phyloP scores from a whole-genome alignment of 1,140 invertebrate genomes.

The Notospermus geniculatus region DNA sequence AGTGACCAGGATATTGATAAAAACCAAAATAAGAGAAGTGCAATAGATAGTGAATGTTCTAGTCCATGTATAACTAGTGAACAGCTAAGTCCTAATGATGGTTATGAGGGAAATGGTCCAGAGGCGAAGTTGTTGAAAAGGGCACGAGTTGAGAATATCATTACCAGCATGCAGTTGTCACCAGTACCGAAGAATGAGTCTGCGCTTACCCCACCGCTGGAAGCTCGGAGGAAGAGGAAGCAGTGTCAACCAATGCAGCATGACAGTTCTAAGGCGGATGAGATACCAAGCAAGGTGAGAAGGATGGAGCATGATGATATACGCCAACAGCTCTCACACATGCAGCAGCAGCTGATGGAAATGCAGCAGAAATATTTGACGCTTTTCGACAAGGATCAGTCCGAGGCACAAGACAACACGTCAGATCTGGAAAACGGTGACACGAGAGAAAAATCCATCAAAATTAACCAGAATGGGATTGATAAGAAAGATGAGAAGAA shows the following conservation, averaged over 20 bases:
- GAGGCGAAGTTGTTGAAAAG: constrained; percentile 72
- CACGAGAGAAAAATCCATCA: background rate
- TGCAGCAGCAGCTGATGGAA: constrained; percentile 83
- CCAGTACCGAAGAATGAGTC: constrained; percentile 52
- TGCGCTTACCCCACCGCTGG: constrained; percentile 22
- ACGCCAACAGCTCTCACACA: constrained; percentile 77
- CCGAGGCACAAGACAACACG: background rate
- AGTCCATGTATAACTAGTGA: background rate
- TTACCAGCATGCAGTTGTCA: constrained; percentile 84
- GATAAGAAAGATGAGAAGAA: constrained; percentile 3
- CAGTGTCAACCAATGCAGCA: constrained; percentile 95
- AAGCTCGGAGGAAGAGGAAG: constrained; percentile 90
- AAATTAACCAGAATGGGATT: background rate
- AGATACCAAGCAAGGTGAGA: constrained; percentile 62
- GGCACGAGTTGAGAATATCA: constrained; percentile 90
- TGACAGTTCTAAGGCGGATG: constrained; percentile 58
- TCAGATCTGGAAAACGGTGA: background rate
- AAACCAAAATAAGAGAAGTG: constrained; percentile 5
- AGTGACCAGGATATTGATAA: constrained; percentile 6
- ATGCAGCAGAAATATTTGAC: constrained; percentile 90
- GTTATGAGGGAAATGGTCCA: background rate
- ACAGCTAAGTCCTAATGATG: background rate
- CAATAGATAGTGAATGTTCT: constrained; percentile 1
- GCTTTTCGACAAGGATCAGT: constrained; percentile 71
- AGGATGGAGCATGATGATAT: constrained; percentile 69